Percentiles rank a stretch among this genome's conserved stretches.
These are phyloP conservation scores for Lycia hirtaria DNA, from an alignment of 2,888 invertebrate genomes.

Conservation along the genomic window DNA sequence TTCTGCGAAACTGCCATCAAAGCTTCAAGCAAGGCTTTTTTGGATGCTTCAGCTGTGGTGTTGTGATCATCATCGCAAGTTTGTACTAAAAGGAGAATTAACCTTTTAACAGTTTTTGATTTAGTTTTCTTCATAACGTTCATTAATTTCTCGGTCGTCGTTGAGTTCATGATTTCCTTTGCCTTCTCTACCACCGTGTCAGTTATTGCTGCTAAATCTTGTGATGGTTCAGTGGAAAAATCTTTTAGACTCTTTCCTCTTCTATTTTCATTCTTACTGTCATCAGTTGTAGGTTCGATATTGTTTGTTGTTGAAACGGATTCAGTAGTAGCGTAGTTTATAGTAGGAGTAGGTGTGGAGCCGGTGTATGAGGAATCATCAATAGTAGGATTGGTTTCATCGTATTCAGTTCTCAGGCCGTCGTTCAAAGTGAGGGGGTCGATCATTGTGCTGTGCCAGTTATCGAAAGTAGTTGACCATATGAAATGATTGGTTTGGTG, in stretches of 20 bases:
- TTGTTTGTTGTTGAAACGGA: slow-evolving; percentile 62
- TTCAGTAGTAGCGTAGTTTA: slow-evolving; percentile 63
- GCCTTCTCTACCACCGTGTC: slow-evolving; percentile 89
- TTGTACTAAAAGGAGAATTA: slow-evolving; percentile 91
- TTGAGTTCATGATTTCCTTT: slow-evolving; percentile 91
- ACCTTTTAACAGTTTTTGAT: slow-evolving; percentile 89
- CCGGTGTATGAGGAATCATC: slow-evolving; percentile 42
- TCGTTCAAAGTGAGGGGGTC: slow-evolving; percentile 91
- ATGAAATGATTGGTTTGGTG: slow-evolving; percentile 76
- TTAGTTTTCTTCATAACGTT: slow-evolving; percentile 93
- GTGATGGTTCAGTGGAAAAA: slow-evolving; percentile 77
- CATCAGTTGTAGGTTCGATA: slow-evolving; percentile 60
- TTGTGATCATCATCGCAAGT: slow-evolving; percentile 91
- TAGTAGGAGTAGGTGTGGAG: slow-evolving; percentile 56
- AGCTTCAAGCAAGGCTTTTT: slow-evolving; percentile 88
- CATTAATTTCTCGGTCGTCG: slow-evolving; percentile 90
- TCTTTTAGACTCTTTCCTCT: slow-evolving; percentile 68
- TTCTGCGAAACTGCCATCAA: slow-evolving; percentile 87
- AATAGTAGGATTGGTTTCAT: slow-evolving; percentile 46
- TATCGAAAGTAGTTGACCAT: slow-evolving; percentile 75
- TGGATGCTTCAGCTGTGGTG: slow-evolving; percentile 89
- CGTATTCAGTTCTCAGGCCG: slow-evolving; percentile 78
- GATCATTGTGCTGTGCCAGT: slow-evolving; percentile 89
- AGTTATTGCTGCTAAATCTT: slow-evolving; percentile 87
- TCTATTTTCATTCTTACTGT: slow-evolving; percentile 59